These are phyloP conservation scores for Eriosoma lanigerum DNA, from an alignment of 1,140 invertebrate genomes.

Conservation along the genomic window DNA sequence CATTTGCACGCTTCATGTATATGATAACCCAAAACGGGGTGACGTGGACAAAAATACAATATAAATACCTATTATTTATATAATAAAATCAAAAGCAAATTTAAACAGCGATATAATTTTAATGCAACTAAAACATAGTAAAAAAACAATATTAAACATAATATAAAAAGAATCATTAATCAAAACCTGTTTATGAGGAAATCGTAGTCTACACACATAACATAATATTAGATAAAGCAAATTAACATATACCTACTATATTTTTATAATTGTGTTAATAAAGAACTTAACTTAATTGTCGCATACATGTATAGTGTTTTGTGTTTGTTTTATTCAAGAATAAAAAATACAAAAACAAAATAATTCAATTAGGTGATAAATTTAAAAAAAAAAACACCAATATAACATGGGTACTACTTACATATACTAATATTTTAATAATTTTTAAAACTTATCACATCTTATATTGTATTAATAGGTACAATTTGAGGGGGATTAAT, in stretches of 20 bases:
- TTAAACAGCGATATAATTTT: slow-evolving; percentile 29
- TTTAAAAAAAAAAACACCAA: no score
- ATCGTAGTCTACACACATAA: background rate
- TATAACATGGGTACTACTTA: no score
- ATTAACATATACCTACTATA: no score
- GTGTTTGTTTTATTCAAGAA: background rate
- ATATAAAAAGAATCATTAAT: background rate
- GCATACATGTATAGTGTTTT: background rate
- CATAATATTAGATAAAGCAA: background rate
- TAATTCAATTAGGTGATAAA: no score
- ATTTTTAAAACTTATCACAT: no score
- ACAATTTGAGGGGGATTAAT: no score
- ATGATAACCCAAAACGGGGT: background rate
- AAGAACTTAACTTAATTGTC: no score
- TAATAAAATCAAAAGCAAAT: slow-evolving; percentile 24
- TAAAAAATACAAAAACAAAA: no score
- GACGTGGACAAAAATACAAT: slow-evolving; percentile 15
- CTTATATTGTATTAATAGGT: no score
- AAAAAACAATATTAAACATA: background rate
- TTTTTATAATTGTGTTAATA: no score
- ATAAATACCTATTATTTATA: background rate
- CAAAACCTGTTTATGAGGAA: background rate
- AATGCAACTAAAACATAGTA: slow-evolving; percentile 3
- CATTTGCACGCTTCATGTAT: background rate
- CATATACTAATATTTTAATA: no score